Evolutionary conservation across 1,140 invertebrate species (phyloP).

Genomic region (Eumaeus atala): DNA sequence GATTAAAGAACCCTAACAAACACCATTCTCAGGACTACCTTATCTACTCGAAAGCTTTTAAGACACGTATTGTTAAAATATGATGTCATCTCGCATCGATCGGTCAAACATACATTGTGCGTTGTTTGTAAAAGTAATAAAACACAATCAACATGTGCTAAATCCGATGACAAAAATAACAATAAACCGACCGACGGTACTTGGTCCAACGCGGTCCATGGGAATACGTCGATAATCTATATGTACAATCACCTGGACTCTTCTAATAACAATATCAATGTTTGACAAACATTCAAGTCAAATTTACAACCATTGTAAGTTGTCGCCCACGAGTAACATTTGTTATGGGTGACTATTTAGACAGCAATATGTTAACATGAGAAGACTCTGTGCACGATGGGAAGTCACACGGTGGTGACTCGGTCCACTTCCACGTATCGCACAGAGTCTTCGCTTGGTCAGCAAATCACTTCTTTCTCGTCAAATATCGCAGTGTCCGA

Average conservation of each 20-base stretch:
- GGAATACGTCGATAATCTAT: neutral
- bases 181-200: slow-evolving; percentile 12
- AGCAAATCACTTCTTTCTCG: slow-evolving; percentile 92
- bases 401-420: slow-evolving; percentile 90
- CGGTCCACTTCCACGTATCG: slow-evolving; percentile 91
- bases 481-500: slow-evolving; percentile 86
- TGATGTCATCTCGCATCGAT: slow-evolving; percentile 25
- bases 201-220: slow-evolving; percentile 15
- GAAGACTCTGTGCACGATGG: slow-evolving; percentile 49
- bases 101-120: slow-evolving; percentile 34
- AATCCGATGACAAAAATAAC: slow-evolving; percentile 2
- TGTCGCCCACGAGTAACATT: slow-evolving; percentile 6
- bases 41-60: no score
- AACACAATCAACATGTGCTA: neutral
- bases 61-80: neutral
- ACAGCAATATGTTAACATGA: slow-evolving; percentile 6
- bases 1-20: slow-evolving; percentile 9
- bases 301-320: slow-evolving; percentile 11
- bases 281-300: slow-evolving; percentile 12
- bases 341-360: slow-evolving; percentile 7
- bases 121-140: slow-evolving; percentile 21
- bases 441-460: slow-evolving; percentile 94
- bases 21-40: neutral
- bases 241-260: slow-evolving; percentile 13
- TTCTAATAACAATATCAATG: neutral